Percentiles rank a stretch among this genome's conserved stretches.
phyloP scores from a whole-genome alignment of 2,888 invertebrate genomes.

The Tachina lurida region DNA sequence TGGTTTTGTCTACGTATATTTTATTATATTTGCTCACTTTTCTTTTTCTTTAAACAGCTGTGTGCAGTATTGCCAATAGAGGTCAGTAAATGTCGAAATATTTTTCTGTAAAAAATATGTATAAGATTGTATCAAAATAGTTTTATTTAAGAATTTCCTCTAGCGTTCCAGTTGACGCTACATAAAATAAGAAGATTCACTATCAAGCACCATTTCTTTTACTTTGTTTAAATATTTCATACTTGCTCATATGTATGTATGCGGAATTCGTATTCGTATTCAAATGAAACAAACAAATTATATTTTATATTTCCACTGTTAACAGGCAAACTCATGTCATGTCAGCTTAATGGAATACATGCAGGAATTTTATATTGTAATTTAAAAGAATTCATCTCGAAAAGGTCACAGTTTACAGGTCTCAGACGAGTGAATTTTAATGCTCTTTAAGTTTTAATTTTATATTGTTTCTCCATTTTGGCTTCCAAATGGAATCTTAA shows the following conservation, averaged over 20 bases:
- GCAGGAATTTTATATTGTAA: slow-evolving; percentile 5
- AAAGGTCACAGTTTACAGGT: slow-evolving; percentile 16
- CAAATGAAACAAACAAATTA: background rate
- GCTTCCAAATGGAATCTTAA: background rate
- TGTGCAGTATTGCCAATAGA: too few species aligned
- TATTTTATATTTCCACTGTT: background rate
- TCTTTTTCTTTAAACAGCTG: too few species aligned
- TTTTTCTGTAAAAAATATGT: too few species aligned
- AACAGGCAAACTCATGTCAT: background rate
- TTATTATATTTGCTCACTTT: too few species aligned
- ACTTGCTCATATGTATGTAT: background rate
- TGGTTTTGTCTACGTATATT: too few species aligned
- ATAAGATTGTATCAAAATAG: too few species aligned
- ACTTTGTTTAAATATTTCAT: background rate
- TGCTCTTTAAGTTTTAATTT: slow-evolving; percentile 6
- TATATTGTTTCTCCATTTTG: background rate
- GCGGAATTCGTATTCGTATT: background rate
- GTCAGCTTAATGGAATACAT: background rate
- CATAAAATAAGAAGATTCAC: background rate
- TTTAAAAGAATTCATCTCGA: background rate
- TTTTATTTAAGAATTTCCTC: too few species aligned
- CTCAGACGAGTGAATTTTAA: background rate
- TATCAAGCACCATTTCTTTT: background rate
- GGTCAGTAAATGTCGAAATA: too few species aligned
- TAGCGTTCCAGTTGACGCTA: background rate